Evolutionary conservation across 2,797 vertebrate species (phyloP).

Genomic region (Tinamus major): DNA sequence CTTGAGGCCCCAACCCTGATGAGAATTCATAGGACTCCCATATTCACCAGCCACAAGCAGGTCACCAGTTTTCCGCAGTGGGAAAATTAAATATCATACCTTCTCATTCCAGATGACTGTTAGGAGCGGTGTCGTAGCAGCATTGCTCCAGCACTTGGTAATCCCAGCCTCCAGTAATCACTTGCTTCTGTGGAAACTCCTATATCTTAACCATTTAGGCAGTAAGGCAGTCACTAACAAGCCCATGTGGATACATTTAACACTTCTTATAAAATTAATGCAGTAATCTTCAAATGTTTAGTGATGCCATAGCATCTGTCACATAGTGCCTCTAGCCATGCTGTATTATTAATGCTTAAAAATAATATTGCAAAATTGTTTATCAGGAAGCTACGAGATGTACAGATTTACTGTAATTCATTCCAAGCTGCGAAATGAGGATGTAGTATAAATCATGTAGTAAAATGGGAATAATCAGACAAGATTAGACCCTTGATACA

Average conservation of each 20-base stretch:
- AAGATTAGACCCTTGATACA: background rate
- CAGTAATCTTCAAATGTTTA: background rate
- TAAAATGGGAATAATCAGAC: constrained; percentile 6
- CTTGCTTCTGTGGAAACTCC: background rate
- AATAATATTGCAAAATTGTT: constrained; percentile 6
- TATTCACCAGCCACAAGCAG: background rate
- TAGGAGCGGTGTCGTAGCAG: background rate
- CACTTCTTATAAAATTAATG: constrained; percentile 4
- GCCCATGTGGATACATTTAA: background rate
- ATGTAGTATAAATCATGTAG: constrained; percentile 1
- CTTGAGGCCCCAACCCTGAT: background rate
- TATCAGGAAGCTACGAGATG: background rate
- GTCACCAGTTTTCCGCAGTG: background rate
- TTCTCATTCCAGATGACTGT: background rate
- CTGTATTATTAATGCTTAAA: constrained; percentile 27
- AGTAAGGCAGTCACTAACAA: background rate
- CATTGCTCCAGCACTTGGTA: background rate
- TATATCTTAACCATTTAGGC: background rate
- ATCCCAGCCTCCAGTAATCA: background rate
- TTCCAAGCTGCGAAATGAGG: background rate
- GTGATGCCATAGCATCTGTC: constrained; percentile 35
- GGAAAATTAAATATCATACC: background rate
- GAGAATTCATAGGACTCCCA: background rate
- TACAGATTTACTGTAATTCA: constrained; percentile 1
- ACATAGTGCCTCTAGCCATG: background rate